phyloP scores from a whole-genome alignment of 2,113 vertebrate species.

The Thinocorus orbignyianus region DNA sequence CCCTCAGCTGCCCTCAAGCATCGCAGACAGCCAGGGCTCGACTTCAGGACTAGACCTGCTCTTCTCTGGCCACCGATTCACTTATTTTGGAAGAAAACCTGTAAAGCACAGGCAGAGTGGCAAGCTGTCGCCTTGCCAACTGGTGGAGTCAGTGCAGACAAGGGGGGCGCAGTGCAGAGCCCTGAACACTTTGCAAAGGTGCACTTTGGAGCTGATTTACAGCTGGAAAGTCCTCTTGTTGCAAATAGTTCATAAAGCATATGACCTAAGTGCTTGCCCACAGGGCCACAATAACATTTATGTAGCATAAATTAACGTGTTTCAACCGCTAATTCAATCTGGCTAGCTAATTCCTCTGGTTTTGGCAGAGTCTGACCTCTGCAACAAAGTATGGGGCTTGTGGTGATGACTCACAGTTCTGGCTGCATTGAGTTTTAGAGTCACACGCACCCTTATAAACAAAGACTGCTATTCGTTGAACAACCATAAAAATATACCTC shows the following conservation, averaged over 20 bases:
- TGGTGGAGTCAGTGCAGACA: accelerated
- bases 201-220: conserved; percentile 51
- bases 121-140: background rate
- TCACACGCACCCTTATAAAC: background rate
- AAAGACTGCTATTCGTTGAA: conserved; percentile 63
- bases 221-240: conserved; percentile 48
- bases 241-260: conserved; percentile 75
- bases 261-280: conserved; percentile 74
- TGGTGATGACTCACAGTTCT: conserved; percentile 64
- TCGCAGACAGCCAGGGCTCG: background rate
- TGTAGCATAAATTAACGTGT: conserved; percentile 79
- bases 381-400: conserved; percentile 54
- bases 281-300: conserved; percentile 81
- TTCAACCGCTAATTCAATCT: conserved; percentile 78
- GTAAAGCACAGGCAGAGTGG: background rate
- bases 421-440: conserved; percentile 23
- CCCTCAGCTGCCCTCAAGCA: conserved; percentile 47
- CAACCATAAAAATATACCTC: conserved; percentile 67
- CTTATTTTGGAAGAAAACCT: conserved; percentile 36
- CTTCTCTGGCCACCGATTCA: conserved; percentile 20
- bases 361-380: conserved; percentile 67
- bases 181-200: conserved; percentile 1
- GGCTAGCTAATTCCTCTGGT: conserved; percentile 71
- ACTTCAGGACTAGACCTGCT: background rate
- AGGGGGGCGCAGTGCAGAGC: background rate